phyloP scores from a whole-genome alignment of 2,797 vertebrate species.

The Alca torda region DNA sequence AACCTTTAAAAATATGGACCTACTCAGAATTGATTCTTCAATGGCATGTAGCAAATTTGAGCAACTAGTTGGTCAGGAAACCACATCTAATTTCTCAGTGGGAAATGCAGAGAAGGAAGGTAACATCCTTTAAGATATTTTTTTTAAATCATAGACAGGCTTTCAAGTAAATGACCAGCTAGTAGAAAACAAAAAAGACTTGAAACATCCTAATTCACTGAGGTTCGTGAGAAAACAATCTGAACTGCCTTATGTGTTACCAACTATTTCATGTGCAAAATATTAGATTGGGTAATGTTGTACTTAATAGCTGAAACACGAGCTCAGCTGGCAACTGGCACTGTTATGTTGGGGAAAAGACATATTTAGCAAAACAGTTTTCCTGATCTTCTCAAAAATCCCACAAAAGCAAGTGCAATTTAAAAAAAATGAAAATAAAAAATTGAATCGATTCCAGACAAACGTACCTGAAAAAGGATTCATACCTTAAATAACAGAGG shows the following conservation, averaged over 20 bases:
- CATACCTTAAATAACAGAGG: conserved; percentile 78
- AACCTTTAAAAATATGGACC: background rate
- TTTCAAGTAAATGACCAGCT: background rate
- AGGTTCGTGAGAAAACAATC: background rate
- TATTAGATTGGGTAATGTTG: background rate
- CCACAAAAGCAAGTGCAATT: background rate
- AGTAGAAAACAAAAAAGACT: background rate
- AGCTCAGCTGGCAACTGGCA: background rate
- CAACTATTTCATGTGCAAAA: background rate
- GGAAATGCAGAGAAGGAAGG: background rate
- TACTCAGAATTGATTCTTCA: background rate
- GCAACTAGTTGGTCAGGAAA: background rate
- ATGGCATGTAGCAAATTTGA: background rate
- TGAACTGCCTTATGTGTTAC: background rate
- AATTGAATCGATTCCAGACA: conserved; percentile 66
- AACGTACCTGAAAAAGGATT: conserved; percentile 68
- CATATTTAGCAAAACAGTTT: background rate
- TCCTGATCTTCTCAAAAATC: background rate
- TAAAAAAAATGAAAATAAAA: background rate
- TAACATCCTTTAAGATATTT: background rate
- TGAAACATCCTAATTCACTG: background rate
- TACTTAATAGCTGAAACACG: conserved; percentile 23
- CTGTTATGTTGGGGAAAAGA: background rate
- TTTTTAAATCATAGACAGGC: background rate
- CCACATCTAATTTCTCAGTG: background rate